Percentiles rank a stretch among this genome's conserved stretches.
These are phyloP conservation scores for Taphrorychus bicolor DNA, from an alignment of 2,888 invertebrate species.

Conservation along the genomic window DNA sequence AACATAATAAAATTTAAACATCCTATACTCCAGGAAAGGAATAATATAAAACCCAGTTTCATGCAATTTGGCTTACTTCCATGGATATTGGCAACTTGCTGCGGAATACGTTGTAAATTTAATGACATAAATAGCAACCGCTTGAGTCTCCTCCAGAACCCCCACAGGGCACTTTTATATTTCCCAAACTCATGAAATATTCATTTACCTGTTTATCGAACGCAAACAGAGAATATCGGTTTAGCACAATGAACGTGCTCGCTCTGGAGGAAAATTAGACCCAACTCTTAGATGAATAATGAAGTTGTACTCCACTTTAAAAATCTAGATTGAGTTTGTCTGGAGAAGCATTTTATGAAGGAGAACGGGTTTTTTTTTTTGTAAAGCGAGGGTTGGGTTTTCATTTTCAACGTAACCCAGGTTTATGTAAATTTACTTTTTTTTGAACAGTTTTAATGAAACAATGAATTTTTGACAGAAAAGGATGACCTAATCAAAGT, in stretches of 20 bases:
- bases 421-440: background rate
- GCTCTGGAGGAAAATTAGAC: slow-evolving; percentile 2
- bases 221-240: slow-evolving; percentile 24
- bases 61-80: slow-evolving; percentile 13
- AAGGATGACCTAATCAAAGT: no score
- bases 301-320: background rate
- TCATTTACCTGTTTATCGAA: slow-evolving; percentile 29
- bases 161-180: slow-evolving; percentile 26
- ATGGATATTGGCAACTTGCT: slow-evolving; percentile 17
- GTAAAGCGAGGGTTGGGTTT: background rate
- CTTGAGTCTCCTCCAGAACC: slow-evolving; percentile 15
- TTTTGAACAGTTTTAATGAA: no score
- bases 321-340: background rate
- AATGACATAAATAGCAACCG: slow-evolving; percentile 28
- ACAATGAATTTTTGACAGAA: no score
- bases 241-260: slow-evolving; percentile 10
- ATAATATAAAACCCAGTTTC: slow-evolving; percentile 5
- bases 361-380: background rate
- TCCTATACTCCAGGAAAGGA: background rate
- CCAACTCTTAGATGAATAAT: slow-evolving; percentile 3
- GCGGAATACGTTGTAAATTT: slow-evolving; percentile 24
- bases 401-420: background rate
- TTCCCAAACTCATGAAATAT: slow-evolving; percentile 34
- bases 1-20: slow-evolving; percentile 1
- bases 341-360: background rate